A percentile compares a stretch with the other conserved stretches of the same genome.
Evolutionary conservation across 2,888 invertebrate species (phyloP).

Genomic region (Heliconius hortense): DNA sequence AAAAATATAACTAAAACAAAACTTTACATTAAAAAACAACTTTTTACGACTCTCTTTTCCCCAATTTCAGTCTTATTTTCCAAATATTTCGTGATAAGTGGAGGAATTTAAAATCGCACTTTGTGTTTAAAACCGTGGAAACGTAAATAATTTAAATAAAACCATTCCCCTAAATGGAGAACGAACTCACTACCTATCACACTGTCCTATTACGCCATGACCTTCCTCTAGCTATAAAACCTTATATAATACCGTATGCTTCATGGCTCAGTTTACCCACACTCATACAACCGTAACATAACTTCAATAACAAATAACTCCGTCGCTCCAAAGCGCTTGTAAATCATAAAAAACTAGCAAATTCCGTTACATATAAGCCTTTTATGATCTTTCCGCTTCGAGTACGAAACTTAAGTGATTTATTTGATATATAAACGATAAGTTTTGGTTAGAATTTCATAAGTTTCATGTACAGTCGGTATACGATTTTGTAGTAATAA

Average conservation of each 20-base stretch:
- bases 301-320: slow-evolving; percentile 32
- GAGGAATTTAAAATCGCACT: neutral
- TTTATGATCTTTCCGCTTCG: slow-evolving; percentile 41
- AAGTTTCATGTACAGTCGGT: neutral
- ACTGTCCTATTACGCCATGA: too few relatives aligned
- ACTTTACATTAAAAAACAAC: neutral
- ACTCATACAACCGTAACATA: slow-evolving; percentile 5
- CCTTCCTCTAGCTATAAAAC: neutral
- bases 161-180: neutral
- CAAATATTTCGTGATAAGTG: neutral
- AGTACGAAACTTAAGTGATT: slow-evolving; percentile 33
- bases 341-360: slow-evolving; percentile 46
- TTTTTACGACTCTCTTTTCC: neutral
- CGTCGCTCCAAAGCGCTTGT: slow-evolving; percentile 33
- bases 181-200: neutral
- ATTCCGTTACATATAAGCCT: slow-evolving; percentile 41
- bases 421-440: slow-evolving; percentile 31
- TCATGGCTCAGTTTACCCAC: neutral
- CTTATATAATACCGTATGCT: neutral
- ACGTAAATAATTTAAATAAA: neutral
- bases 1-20: too few relatives aligned
- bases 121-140: neutral
- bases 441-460: slow-evolving; percentile 5
- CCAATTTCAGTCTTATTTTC: neutral
- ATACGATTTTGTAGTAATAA: neutral